These are phyloP conservation scores for Heliconius congener DNA, from an alignment of 1,140 invertebrate species.

Conservation along the genomic window DNA sequence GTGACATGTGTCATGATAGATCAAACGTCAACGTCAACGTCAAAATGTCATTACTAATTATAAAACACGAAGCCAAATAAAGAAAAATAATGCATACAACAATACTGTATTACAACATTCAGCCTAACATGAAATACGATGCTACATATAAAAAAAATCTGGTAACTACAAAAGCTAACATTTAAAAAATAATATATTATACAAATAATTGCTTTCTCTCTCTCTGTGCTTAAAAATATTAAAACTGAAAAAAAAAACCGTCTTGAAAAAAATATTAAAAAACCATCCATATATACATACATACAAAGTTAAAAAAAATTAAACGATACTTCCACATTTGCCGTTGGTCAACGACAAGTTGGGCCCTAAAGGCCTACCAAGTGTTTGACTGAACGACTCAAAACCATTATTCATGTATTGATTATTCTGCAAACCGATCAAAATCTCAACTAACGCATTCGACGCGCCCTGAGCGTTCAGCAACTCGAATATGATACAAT, in stretches of 20 bases:
- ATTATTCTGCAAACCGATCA: constrained; percentile 75
- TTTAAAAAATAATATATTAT: neutral
- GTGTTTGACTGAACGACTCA: constrained; percentile 49
- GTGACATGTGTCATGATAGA: neutral
- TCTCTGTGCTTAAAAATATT: neutral
- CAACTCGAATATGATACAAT: constrained; percentile 75
- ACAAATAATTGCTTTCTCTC: neutral
- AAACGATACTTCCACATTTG: constrained; percentile 74
- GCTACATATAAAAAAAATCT: constrained; percentile 14
- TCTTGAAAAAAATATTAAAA: neutral
- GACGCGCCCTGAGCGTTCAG: constrained; percentile 72
- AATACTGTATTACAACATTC: constrained; percentile 25
- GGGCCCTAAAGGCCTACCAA: constrained; percentile 53
- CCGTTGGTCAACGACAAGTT: constrained; percentile 69
- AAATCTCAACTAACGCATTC: constrained; percentile 73
- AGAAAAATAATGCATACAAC: constrained; percentile 18
- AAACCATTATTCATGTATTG: constrained; percentile 67
- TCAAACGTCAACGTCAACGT: neutral
- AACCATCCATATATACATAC: constrained; percentile 9
- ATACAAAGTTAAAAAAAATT: constrained; percentile 33
- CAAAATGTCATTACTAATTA: neutral
- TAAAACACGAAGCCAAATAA: neutral
- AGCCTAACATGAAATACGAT: constrained; percentile 1
- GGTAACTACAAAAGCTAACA: constrained; percentile 31
- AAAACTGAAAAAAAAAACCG: neutral